Evolutionary conservation across 1,140 invertebrate species (phyloP).

Genomic region (Oppia nitens): DNA sequence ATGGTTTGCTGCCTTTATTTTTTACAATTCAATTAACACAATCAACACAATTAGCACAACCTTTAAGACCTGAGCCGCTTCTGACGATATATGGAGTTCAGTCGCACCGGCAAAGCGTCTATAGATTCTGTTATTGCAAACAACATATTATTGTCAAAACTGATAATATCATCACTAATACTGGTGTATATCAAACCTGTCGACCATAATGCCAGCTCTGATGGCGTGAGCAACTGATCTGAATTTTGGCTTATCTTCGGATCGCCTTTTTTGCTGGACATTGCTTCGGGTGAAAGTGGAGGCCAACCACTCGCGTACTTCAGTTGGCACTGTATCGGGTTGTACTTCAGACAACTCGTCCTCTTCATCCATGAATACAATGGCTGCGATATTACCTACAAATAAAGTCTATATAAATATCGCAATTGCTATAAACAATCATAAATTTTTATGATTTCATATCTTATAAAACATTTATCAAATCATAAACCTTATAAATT

Average conservation of each 20-base stretch:
- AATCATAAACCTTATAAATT: too few relatives aligned
- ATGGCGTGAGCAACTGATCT: constrained; percentile 93
- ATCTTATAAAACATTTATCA: too few relatives aligned
- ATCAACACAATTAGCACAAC: constrained; percentile 31
- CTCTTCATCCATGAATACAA: constrained; percentile 44
- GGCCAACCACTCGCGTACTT: constrained; percentile 90
- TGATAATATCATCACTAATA: not conserved
- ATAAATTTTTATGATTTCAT: too few relatives aligned
- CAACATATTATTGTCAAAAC: not conserved
- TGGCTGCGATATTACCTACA: too few relatives aligned
- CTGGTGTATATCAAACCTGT: constrained; percentile 38
- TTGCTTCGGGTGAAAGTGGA: constrained; percentile 90
- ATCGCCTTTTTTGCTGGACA: constrained; percentile 42
- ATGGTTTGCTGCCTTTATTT: too few relatives aligned
- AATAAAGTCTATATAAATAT: too few relatives aligned
- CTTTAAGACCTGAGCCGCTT: constrained; percentile 72
- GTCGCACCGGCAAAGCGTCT: constrained; percentile 65
- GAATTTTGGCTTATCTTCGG: constrained; percentile 45
- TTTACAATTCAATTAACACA: not conserved
- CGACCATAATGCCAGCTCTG: constrained; percentile 89
- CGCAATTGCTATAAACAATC: too few relatives aligned
- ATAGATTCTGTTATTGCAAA: constrained; percentile 46
- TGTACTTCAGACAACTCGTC: constrained; percentile 89
- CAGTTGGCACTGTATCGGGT: constrained; percentile 79
- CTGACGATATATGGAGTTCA: constrained; percentile 66